Evolutionary conservation across 2,113 vertebrate species (phyloP), one percentile per base, ranked within the genome.

Genomic region (Podarcis muralis): DNA sequence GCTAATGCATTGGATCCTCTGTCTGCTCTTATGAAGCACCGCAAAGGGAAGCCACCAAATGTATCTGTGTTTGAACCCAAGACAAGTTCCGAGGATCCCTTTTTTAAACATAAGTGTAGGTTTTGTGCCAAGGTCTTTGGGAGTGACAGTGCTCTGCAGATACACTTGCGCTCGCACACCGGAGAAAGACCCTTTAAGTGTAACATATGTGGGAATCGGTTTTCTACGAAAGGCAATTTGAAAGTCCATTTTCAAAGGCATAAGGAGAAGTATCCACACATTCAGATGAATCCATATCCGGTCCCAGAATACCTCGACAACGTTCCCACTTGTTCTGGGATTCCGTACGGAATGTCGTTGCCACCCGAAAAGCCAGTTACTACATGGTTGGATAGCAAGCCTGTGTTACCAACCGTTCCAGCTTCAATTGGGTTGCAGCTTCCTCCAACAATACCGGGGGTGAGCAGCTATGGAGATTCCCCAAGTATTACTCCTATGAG

Each of bases 81-180:
- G 97, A 97, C 98, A 85, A 98, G 97, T 89, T 98, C 98, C 0
- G 99, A 99, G 95, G 99, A 99, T 95, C 98, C 99, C n/a, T 99
- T 99, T 96, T 99, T 99, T 94, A 99, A 99, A 95, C 99, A 99
- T 93, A 99, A 99, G 96, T 99, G 99, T 95, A 97, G 99, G 79
- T 99, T 99, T 97, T 99, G 99, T 96, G 99, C 99, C 96, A 99
- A 99, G 97, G 99, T 99, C 93, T 99, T 99, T 93, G 99, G 99
- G 94, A 99, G 99, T 89, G 99, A 99, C 96, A 99, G 99, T 5
- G 99, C 99, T 88, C 97, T 99, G 93, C 99, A 99, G 95, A 99
- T 99, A 88, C 99, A 99, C 96, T 97, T 99, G 95, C 99, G 99
- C 88, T 99, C 99, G 0, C 99, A 99, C 94, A 99, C 99, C 6